Evolutionary conservation across 2,113 vertebrate species (phyloP), one percentile per base, ranked within the genome.

Genomic region (Lonchura striata): DNA sequence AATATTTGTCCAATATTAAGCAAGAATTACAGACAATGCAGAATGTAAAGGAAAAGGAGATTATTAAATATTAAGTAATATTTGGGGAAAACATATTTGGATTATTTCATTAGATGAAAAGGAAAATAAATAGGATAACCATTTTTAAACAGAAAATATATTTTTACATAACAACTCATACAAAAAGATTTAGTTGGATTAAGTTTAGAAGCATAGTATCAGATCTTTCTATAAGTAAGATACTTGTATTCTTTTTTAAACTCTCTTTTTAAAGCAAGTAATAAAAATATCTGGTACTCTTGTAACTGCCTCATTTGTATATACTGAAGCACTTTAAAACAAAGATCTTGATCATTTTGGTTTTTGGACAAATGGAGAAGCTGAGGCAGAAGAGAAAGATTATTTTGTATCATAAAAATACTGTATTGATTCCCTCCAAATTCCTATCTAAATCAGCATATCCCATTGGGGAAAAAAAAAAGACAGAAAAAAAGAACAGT

Each of bases 391-490:
- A 80, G 28, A 27, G 28, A 42, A 82, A 64, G 27, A 65, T 81
- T 82, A 81, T 72, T 50, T 61, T 27, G 54, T 65, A 24, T 65
- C 37, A 70, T 39, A 81, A 77, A 90, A 90, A 65, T 44, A 65
- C 4, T 72, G 15, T 39, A 87, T 56, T 69, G 78, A 84, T 70
- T 74, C 41, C 37, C 60, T 87, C 19, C 14, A 78, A 84, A 84
- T 78, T 70, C 37, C 50, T 59, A 27, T 52, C 16, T 46, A 74
- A 69, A 1, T 4, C 41, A 44, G 19, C 42, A 78, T 56, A 74
- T 70, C 41, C 37, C 1, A 0, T 16, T 41, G 46, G 31, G 23
- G 1, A 11, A 13, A 57, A 37, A 44, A 52, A 37, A 6, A 2
- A 28, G 25, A 20, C 39, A 7, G 5, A 3, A 63, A 44, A 63